phyloP scores from a whole-genome alignment of 2,888 invertebrate species.

The Meteorus cinctellus region DNA sequence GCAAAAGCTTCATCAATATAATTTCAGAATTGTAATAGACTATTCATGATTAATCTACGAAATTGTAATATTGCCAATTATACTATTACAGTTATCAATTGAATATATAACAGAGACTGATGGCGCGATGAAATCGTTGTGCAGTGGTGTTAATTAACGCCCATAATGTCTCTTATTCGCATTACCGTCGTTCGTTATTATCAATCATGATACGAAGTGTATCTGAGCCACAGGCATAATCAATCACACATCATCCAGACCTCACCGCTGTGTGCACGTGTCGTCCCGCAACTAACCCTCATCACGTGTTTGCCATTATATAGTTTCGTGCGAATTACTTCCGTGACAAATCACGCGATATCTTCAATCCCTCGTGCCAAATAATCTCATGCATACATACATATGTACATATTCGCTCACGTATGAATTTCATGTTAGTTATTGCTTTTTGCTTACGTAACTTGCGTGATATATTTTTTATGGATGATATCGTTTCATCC shows the following conservation, averaged over 20 bases:
- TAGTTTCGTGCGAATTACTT: constrained; percentile 33
- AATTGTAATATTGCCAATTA: no score
- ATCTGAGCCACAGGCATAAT: constrained; percentile 35
- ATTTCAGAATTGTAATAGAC: no score
- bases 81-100: no score
- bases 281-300: background rate
- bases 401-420: no score
- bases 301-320: background rate
- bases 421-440: background rate
- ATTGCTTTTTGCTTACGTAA: background rate
- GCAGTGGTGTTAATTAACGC: constrained; percentile 13
- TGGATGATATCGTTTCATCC: background rate
- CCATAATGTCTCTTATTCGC: constrained; percentile 16
- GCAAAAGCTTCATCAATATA: no score
- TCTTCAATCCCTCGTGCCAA: constrained; percentile 13
- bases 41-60: no score
- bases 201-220: constrained; percentile 39
- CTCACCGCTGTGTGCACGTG: background rate
- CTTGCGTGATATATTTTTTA: background rate
- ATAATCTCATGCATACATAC: background rate
- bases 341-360: constrained; percentile 43
- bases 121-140: background rate
- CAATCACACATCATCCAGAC: constrained; percentile 35
- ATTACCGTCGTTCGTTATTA: constrained; percentile 32
- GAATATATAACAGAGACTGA: no score